Conservation (phyloP, 2,797 vertebrate genomes). For the Champsocephalus esox region DNA sequence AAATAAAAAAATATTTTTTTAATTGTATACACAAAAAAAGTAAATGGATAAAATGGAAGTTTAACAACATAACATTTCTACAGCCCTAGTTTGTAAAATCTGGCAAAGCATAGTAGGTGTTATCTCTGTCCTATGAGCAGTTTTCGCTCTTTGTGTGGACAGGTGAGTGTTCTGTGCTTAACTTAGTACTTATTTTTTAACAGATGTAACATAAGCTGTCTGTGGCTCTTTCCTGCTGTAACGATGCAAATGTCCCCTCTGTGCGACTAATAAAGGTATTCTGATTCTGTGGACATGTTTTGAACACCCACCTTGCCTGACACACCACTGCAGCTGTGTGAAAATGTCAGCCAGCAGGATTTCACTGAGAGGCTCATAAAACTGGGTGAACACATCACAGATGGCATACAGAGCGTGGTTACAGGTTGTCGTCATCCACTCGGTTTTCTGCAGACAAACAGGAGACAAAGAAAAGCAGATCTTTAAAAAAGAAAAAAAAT, state of each 20-base stretch:
- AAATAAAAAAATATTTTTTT: no score
- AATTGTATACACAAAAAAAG: no score
- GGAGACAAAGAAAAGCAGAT: not conserved
- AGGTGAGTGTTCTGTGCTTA: not conserved
- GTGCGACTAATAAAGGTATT: no score
- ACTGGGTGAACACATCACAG: slow-evolving; percentile 97
- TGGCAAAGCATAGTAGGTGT: not conserved
- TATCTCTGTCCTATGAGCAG: not conserved
- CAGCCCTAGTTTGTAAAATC: not conserved
- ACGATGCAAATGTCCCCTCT: no score
- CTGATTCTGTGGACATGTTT: not conserved
- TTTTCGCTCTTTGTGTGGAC: not conserved
- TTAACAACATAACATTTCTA: no score
- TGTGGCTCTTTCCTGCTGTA: no score
- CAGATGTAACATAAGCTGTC: no score
- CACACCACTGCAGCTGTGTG: slow-evolving; percentile 96
- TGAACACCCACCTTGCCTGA: slow-evolving; percentile 92
- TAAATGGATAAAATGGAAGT: no score
- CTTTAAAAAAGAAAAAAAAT: not conserved
- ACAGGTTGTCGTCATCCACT: slow-evolving; percentile 99
- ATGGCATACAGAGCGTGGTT: slow-evolving; percentile 97
- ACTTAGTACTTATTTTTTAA: no score
- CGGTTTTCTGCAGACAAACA: slow-evolving; percentile 88
- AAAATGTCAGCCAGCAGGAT: slow-evolving; percentile 94
- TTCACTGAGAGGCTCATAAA: slow-evolving; percentile 95